phyloP scores from a whole-genome alignment of 2,888 invertebrate species.

The Neoaliturus tenellus region DNA sequence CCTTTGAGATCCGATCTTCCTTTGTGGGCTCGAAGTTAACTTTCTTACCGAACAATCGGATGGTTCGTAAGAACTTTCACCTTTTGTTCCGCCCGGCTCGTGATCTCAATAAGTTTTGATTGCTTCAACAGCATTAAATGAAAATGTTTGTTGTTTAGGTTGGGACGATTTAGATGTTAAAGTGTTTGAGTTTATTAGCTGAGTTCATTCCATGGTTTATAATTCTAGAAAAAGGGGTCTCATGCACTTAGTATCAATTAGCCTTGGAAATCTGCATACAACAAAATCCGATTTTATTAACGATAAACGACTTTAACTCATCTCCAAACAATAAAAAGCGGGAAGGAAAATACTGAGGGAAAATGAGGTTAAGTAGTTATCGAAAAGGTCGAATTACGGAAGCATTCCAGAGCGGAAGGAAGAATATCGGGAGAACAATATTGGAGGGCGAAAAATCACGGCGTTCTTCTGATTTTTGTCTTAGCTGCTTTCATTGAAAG shows the following conservation, averaged over 20 bases:
- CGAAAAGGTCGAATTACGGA: not conserved
- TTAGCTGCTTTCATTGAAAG: not conserved
- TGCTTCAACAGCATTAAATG: not conserved
- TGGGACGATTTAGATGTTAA: no score
- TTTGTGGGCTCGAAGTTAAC: constrained; percentile 6
- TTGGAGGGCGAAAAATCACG: not conserved
- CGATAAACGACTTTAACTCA: no score
- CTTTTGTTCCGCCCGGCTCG: constrained; percentile 10
- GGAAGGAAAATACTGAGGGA: not conserved
- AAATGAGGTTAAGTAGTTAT: not conserved
- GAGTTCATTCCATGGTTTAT: no score
- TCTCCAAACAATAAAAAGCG: no score
- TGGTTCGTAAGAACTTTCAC: constrained; percentile 23
- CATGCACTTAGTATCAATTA: no score
- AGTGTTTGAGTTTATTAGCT: no score
- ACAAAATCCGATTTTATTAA: no score
- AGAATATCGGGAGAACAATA: not conserved
- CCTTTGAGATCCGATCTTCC: constrained; percentile 23
- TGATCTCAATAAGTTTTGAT: constrained; percentile 6
- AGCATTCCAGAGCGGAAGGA: not conserved
- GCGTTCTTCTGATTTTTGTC: not conserved
- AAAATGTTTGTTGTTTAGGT: not conserved
- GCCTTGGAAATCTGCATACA: no score
- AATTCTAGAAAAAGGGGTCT: no score
- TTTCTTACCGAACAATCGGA: constrained; percentile 24